A percentile compares a stretch with the other conserved stretches of the same genome.
phyloP scores from a whole-genome alignment of 2,113 vertebrate species.

The Circaetus cinerascens region DNA sequence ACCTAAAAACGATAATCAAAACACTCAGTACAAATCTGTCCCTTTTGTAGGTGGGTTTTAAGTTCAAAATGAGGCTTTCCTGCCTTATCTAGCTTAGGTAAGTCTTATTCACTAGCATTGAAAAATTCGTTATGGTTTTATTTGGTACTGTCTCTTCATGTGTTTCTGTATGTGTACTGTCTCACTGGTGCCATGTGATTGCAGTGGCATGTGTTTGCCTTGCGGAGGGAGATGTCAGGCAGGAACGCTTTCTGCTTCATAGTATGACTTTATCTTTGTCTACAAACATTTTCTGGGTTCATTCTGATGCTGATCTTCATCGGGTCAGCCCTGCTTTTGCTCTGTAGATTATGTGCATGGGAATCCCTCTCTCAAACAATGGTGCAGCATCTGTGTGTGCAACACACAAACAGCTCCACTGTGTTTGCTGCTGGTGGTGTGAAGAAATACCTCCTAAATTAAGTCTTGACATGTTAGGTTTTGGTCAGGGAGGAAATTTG shows the following conservation, averaged over 20 bases:
- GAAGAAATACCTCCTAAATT: neutral
- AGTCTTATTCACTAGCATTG: neutral
- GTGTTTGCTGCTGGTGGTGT: neutral
- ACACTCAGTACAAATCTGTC: neutral
- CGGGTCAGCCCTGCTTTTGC: neutral
- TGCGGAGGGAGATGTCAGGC: neutral
- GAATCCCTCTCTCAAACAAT: neutral
- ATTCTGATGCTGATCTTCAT: neutral
- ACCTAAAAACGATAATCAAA: neutral
- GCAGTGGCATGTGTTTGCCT: neutral
- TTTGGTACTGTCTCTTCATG: accelerated
- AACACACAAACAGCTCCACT: neutral
- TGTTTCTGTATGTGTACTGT: neutral
- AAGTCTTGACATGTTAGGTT: neutral
- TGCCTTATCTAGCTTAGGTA: neutral
- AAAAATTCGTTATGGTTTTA: neutral
- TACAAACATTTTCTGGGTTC: neutral
- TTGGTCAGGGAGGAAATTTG: neutral
- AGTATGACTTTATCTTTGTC: neutral
- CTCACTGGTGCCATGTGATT: neutral
- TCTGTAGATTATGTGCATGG: neutral
- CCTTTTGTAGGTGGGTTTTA: neutral
- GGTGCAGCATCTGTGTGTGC: too few relatives aligned
- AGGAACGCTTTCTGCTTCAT: accelerated
- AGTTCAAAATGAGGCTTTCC: neutral